Percentiles rank a stretch among this genome's conserved stretches.
These are phyloP conservation scores for Carassius auratus DNA, from an alignment of 2,113 vertebrate species.

Conservation along the genomic window DNA sequence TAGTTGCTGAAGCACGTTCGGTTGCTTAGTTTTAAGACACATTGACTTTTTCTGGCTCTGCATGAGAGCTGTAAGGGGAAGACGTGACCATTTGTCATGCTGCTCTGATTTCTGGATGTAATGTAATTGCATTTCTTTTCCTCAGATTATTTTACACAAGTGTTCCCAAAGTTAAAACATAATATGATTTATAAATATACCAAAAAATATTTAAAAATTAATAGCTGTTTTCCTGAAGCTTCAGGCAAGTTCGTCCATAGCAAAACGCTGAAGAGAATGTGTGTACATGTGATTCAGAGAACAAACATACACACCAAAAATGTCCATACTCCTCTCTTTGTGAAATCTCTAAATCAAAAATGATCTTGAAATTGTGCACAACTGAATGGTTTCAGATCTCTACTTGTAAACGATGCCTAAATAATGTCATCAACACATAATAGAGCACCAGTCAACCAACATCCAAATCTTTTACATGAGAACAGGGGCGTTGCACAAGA, in stretches of 20 bases:
- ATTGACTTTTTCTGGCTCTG: conserved; percentile 1
- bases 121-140: conserved; percentile 14
- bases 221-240: background rate
- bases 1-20: background rate
- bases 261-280: background rate
- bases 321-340: too few relatives aligned
- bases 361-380: too few relatives aligned
- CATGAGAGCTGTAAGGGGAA: background rate
- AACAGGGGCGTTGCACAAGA: too few relatives aligned
- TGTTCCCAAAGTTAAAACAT: background rate
- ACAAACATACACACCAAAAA: too few relatives aligned
- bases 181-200: background rate
- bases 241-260: background rate
- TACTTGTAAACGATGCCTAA: too few relatives aligned
- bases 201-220: background rate
- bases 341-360: too few relatives aligned
- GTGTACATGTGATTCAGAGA: too few relatives aligned
- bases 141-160: background rate
- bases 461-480: too few relatives aligned
- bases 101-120: conserved; percentile 4
- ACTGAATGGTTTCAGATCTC: too few relatives aligned
- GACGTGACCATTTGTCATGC: background rate
- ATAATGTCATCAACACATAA: too few relatives aligned
- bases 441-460: too few relatives aligned
- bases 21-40: background rate